A percentile compares a stretch with the other conserved stretches of the same genome.
phyloP scores from a whole-genome alignment of 2,113 vertebrate species.

The Corynorhinus townsendii region DNA sequence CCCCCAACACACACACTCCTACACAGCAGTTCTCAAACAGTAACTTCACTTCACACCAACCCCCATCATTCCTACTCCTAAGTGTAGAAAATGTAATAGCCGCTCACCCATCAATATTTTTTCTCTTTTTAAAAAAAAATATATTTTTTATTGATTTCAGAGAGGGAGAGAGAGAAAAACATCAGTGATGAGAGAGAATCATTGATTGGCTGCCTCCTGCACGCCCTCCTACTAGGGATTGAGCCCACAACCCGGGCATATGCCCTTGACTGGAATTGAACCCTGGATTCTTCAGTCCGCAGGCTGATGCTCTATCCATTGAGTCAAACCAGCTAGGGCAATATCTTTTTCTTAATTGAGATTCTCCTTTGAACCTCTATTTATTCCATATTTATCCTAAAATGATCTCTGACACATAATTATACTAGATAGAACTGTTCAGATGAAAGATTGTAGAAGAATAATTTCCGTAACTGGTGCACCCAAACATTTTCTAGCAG shows the following conservation, averaged over 20 bases:
- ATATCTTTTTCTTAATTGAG: not conserved
- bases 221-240: too few relatives aligned
- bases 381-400: conserved; percentile 2
- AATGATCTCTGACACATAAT: not conserved
- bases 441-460: not conserved
- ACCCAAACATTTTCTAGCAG: not conserved
- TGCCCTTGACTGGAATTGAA: too few relatives aligned
- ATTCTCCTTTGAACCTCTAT: not conserved
- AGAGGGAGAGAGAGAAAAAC: too few relatives aligned
- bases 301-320: too few relatives aligned
- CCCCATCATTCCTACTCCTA: not conserved
- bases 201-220: too few relatives aligned
- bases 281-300: too few relatives aligned
- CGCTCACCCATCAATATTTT: not conserved
- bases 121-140: not conserved
- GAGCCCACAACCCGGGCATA: too few relatives aligned
- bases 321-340: too few relatives aligned
- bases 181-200: too few relatives aligned
- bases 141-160: too few relatives aligned
- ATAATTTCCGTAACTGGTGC: not conserved
- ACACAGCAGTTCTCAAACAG: not conserved
- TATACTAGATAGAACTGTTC: conserved; percentile 17
- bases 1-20: not conserved
- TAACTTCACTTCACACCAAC: not conserved
- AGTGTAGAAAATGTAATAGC: not conserved